Base-by-base conservation (phyloP, 2,888 invertebrate genomes). In the Loripinus fragilis region DNA sequence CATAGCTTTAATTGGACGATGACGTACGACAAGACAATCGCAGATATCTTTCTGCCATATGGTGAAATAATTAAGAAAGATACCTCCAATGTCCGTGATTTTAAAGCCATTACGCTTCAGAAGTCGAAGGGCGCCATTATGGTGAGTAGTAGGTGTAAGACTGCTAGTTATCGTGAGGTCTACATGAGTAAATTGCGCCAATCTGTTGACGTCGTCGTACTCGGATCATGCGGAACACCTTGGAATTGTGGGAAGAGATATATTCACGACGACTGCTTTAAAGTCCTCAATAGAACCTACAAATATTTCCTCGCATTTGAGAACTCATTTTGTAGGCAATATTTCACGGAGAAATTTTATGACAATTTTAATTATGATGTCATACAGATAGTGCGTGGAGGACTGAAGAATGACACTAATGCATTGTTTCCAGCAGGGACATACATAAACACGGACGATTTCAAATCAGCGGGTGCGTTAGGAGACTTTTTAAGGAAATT, bases 1-100 rank as follows among this genome's bases (percentile, higher is more conserved):
- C 41, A 72, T 15, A 75, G 75, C n/a, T 83, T 80, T 35, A 83
- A 83, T 33, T 83, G 79, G 79, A 83, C 83, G 0, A 83, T 83
- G 83, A 78, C 75, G n/a, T 80, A 80, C 50, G 80, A 83, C 23
- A 80, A 72, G 65, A 50, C 71, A 12, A 72, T 50, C 35, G 74
- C 80, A 8, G 83, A 83, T 68, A 78, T 83, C 17, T 77, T 60
- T 50, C 70, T 80, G 10, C 83, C 83, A 12, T 83, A 83, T 52
- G 82, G 82, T 10, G 77, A 77, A 30, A 41, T 83, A 33, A 71
- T 74, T 25, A 72, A 75, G 45, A 55, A 67, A n/a, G 33, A 73
- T 25, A 72, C 64, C 2, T 42, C 70, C 3, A 41, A 48, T 0
- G 28, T 38, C 7, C 42, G 75, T 41, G 68, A 83, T 50, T 83